Evolutionary conservation across 2,797 vertebrate genomes (phyloP), one percentile per base, ranked within the genome.

Genomic region (Pristis pectinata): DNA sequence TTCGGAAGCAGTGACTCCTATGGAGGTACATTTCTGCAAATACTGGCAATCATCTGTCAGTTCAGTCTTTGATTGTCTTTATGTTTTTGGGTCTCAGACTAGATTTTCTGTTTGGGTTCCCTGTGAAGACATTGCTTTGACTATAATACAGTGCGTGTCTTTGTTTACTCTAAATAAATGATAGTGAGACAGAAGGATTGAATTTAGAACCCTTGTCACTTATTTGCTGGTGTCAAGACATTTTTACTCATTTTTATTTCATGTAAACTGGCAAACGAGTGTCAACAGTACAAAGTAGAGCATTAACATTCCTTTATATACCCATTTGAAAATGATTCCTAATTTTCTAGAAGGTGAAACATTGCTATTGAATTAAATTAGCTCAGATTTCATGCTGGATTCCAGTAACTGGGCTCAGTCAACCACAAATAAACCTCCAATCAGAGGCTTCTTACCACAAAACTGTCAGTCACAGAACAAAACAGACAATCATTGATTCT

Each of bases 351-450:
- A 67, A 64, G n/a, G 59, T 41, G 19, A 67, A 64, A 64, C n/a
- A 41, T 67, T 91, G 59, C 37, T 17, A 67, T 41, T 41, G 87
- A 67, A 61, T 67, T 64, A 61, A 89, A 24, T 91, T 41, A 67
- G 19, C 19, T 61, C 2, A 22, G 87, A 67, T 67, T n/a, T 37
- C 64, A 3, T 91, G n/a, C n/a, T 67, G 87, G 61, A 27, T 27
- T 67, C n/a, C 24, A 22, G 15, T 17, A 8, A 41, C 56, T 91
- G 59, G 17, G 87, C 61, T 91, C 61, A 67, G 87, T 67, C 87
- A 91, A 67, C 87, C 87, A 91, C 87, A 67, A 64, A 67, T 67
- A 91, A 91, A 91, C 17, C n/a, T 41, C 87, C 53, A 91, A 64
- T 64, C 15, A n/a, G 87, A 91, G 7, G 34, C 87, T 41, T 67